Evolutionary conservation across 1,140 invertebrate genomes (phyloP).

Genomic region (Megathymus violae): DNA sequence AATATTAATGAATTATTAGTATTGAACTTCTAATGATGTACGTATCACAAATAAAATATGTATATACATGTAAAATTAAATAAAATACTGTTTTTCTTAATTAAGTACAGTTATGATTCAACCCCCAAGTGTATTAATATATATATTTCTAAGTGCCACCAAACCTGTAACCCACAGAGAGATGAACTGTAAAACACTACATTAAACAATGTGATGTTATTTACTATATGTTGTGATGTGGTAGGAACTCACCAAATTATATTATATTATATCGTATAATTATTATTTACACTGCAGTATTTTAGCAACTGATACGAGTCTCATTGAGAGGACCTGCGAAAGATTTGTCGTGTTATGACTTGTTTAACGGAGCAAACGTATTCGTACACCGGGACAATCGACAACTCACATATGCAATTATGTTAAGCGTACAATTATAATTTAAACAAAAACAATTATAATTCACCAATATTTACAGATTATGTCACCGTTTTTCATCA

Average conservation of each 20-base stretch:
- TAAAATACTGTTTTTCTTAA: not conserved
- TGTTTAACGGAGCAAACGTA: not conserved
- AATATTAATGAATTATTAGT: not conserved
- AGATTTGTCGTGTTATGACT: conserved; percentile 40
- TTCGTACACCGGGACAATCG: too few relatives aligned
- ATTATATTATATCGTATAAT: conserved; percentile 38
- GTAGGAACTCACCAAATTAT: conserved; percentile 51
- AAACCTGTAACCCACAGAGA: conserved; percentile 8
- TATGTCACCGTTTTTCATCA: not conserved
- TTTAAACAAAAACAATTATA: not conserved
- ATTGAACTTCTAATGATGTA: not conserved
- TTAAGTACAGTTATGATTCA: not conserved
- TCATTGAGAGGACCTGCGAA: conserved; percentile 70
- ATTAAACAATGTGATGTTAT: conserved; percentile 39
- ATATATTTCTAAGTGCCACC: conserved; percentile 19
- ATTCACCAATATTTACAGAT: not conserved
- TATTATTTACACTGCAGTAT: conserved; percentile 35
- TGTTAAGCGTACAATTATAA: not conserved
- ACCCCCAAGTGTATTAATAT: not conserved
- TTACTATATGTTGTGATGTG: conserved; percentile 4
- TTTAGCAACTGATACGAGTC: conserved; percentile 64
- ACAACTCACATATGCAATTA: not conserved
- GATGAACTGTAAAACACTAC: conserved; percentile 8
- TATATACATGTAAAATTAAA: not conserved
- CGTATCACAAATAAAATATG: not conserved